A percentile compares a stretch with the other conserved stretches of the same genome.
Evolutionary conservation across 2,888 invertebrate genomes (phyloP).

Genomic region (Ashinkailepas kermadecensis): DNA sequence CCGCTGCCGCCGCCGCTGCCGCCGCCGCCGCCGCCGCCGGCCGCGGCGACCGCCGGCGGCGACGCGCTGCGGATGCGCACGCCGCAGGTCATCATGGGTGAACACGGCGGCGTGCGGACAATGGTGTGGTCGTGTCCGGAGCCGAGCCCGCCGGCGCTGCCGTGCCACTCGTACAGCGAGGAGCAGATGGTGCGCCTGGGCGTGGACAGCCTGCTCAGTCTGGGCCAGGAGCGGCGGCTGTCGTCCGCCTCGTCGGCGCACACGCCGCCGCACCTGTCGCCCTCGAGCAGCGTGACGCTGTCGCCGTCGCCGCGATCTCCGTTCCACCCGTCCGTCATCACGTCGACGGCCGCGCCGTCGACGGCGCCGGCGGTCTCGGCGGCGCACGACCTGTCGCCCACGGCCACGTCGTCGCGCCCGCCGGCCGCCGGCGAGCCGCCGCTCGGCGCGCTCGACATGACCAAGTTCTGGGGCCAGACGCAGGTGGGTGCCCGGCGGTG

Average conservation of each 20-base stretch:
- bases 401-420: constrained; percentile 25
- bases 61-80: constrained; percentile 44
- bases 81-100: constrained; percentile 87
- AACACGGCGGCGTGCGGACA: constrained; percentile 74
- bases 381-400: constrained; percentile 26
- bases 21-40: constrained; percentile 17
- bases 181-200: constrained; percentile 31
- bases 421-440: constrained; percentile 26
- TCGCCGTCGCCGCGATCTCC: constrained; percentile 31
- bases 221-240: constrained; percentile 39
- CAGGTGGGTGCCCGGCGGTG: not conserved
- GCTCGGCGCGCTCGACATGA: constrained; percentile 23
- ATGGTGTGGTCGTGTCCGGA: constrained; percentile 55
- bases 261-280: constrained; percentile 32
- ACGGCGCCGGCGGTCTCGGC: constrained; percentile 35
- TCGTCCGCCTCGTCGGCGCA: constrained; percentile 27
- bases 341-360: constrained; percentile 31
- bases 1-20: constrained; percentile 12
- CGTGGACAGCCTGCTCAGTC: constrained; percentile 41
- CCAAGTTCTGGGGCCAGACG: constrained; percentile 18
- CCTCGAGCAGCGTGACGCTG: constrained; percentile 30
- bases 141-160: constrained; percentile 24
- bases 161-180: constrained; percentile 12
- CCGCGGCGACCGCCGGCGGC: not conserved
- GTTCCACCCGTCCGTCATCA: constrained; percentile 25